Base-by-base conservation (phyloP, 2,888 invertebrate species). In the Digitonthophagus gazella region DNA sequence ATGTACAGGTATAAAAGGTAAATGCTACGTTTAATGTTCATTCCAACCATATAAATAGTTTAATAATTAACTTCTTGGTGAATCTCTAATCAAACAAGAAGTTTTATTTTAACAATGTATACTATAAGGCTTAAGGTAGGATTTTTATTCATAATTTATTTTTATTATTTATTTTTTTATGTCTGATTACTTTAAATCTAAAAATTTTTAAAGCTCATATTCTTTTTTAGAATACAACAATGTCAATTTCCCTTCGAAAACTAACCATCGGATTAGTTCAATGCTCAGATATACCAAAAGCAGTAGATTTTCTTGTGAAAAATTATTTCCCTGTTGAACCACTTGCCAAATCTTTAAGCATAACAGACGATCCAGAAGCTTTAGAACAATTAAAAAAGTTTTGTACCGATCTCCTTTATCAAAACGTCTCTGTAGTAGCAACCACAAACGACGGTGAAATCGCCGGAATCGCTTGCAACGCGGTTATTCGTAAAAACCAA, bases 311-410 rank as follows among this genome's bases (percentile, higher is more conserved):
- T 20, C 18, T 61, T 6, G 18, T 61, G 19, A 19, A 16, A n/a
- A 19, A 19, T 14, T 61, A 61, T 20, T 61, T 61, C 20, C 18
- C 61, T n/a, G 19, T n/a, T 19, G 61, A 61, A 16, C 61, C 61
- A 18, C 14, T 61, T n/a, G 6, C 61, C 4, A 61, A 61, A 20
- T 18, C 18, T 19, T 20, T 61, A 18, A 8, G n/a, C 18, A 6
- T 61, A 61, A 61, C 18, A 4, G 18, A 18, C 4, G 20, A 20
- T n/a, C 61, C 15, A 16, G 18, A 20, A 19, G 61, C 61, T 8
- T 14, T 61, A 6, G 61, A 61, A n/a, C n/a, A 19, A 11, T 19
- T 61, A 61, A 61, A 19, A 19, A 15, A 20, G 2, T 61, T 61
- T 14, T 61, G 61, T 14, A 61, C 61, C 6, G 18, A 61, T 19